Evolutionary conservation across 2,113 vertebrate genomes (phyloP), one percentile per base, ranked within the genome.

Genomic region (Oncorhynchus nerka): DNA sequence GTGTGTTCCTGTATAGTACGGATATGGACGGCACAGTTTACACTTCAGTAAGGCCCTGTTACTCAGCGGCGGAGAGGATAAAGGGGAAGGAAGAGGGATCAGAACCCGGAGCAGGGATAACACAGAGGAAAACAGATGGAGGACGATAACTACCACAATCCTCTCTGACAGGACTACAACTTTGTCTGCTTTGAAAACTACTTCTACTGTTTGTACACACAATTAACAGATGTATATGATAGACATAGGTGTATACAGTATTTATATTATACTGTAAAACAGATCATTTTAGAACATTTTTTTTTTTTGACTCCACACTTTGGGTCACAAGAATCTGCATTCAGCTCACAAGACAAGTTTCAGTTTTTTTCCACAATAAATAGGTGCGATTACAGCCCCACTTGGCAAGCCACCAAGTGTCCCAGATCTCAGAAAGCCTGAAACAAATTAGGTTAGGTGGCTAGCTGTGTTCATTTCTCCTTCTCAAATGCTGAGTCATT

Each of bases 401-500:
- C 79, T 57, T 15, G 39, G 39, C 39, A 45, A 45, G 39, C 16
- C n/a, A 9, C n/a, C 59, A n/a, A n/a, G 7, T 72, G 67, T 67
- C 74, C 77, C 61, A 67, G 48, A 72, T 22, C n/a, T 8, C 2
- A 62, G 59, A 62, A 45, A 4, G 20, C 59, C n/a, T 24, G 70
- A 74, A 61, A n/a, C 49, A 16, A 77, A 82, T 28, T 71, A 19
- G 76, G 80, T 81, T 75, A 75, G 72, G 77, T 77, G 78, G 73
- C 68, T 32, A 71, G 69, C 76, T 81, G 77, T 55, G 28, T 55
- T 70, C 3, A n/a, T 48, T 22, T n/a, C 12, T 26, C 51, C 51
- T 7, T 20, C 55, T 32, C 7, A 73, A 59, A 59, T 70, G 84
- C 83, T 89, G 88, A 89, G 76, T 90, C 86, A 86, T 77, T 79